phyloP scores from a whole-genome alignment of 2,113 vertebrate genomes.

The Elachura formosa region DNA sequence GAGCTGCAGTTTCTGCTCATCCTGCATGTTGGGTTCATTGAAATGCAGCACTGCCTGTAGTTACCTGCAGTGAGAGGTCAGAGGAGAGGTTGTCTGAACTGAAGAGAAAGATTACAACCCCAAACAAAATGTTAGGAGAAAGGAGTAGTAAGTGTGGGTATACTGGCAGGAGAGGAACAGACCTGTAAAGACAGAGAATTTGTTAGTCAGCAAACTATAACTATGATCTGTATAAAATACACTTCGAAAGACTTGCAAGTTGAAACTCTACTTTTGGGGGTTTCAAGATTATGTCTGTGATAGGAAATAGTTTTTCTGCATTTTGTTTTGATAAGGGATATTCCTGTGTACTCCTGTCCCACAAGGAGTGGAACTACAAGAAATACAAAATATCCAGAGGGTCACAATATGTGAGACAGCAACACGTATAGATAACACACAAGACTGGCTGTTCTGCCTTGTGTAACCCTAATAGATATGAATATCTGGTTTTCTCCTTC shows the following conservation, averaged over 20 bases:
- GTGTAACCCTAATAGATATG: background rate
- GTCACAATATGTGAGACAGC: background rate
- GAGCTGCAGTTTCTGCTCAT: background rate
- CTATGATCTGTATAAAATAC: background rate
- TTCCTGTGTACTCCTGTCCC: background rate
- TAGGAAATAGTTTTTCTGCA: background rate
- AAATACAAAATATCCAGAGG: background rate
- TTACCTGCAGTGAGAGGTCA: background rate
- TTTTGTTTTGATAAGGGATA: background rate
- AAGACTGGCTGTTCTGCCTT: background rate
- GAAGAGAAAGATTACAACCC: background rate
- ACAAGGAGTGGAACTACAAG: background rate
- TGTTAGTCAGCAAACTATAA: background rate
- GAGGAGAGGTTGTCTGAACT: background rate
- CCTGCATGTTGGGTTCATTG: background rate
- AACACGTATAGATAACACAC: accelerated
- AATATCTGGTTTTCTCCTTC: background rate
- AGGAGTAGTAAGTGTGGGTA: background rate
- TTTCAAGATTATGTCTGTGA: background rate
- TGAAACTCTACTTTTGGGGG: background rate
- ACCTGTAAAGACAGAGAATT: background rate
- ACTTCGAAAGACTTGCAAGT: background rate
- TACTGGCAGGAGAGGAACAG: background rate
- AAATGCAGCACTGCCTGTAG: background rate
- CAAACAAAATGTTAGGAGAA: background rate